phyloP scores from a whole-genome alignment of 53 echinoderm and acorn worm species.

The Temnopleurus reevesii region DNA sequence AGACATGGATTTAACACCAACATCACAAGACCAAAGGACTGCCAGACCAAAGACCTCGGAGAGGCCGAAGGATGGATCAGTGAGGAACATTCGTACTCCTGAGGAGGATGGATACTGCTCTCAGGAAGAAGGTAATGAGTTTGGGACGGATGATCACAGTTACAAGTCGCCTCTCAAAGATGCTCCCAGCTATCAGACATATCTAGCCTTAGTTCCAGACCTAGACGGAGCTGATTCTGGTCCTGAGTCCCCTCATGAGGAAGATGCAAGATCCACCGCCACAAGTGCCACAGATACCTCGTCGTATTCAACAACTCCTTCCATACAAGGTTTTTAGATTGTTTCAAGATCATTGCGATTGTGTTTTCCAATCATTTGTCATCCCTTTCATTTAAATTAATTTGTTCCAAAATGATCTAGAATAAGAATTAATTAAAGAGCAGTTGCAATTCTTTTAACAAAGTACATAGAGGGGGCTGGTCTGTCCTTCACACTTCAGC shows the following conservation, averaged over 20 bases:
- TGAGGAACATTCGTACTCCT: not conserved
- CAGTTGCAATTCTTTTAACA: no score
- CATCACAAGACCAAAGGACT: not conserved
- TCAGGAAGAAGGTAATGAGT: conserved; percentile 56
- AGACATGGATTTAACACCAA: conserved; percentile 2
- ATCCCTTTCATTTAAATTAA: no score
- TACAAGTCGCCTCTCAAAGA: conserved; percentile 71
- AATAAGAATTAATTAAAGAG: no score
- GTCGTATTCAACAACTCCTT: conserved; percentile 12
- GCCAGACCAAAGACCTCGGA: not conserved
- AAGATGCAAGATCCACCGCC: not conserved
- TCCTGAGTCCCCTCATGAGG: conserved; percentile 56
- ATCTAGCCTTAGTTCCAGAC: conserved; percentile 83
- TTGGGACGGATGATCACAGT: conserved; percentile 56
- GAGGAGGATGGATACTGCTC: conserved; percentile 50
- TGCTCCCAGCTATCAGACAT: conserved; percentile 77
- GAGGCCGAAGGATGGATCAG: not conserved
- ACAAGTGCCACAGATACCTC: not conserved
- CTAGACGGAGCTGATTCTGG: conserved; percentile 69
- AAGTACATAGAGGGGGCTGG: no score
- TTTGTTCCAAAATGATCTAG: no score
- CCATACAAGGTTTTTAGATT: conserved; percentile 7
- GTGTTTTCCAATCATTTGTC: no score
- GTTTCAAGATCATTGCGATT: not conserved
- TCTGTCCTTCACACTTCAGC: no score